Conservation (phyloP, 2,888 invertebrate species). For the Antheraea assamensis region DNA sequence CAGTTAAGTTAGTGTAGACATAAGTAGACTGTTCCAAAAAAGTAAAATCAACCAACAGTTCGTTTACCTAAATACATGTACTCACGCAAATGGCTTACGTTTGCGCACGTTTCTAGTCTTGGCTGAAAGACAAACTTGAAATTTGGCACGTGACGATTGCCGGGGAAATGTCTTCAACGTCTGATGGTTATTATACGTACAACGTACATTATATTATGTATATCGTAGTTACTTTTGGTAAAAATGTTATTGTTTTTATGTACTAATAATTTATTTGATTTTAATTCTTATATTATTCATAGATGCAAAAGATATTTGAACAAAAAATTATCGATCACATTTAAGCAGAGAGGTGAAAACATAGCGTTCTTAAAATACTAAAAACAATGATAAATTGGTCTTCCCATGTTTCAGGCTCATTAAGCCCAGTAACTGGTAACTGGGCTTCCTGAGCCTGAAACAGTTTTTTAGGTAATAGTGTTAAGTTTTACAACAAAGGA, state of each 20-base stretch:
- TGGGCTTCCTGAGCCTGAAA: too few species aligned
- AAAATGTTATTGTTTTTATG: neutral
- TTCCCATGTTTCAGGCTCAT: too few species aligned
- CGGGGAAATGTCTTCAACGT: slow-evolving; percentile 8
- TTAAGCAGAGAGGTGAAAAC: too few species aligned
- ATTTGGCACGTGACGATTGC: slow-evolving; percentile 53
- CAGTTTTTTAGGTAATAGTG: too few species aligned
- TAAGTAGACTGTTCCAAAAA: neutral
- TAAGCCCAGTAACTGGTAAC: too few species aligned
- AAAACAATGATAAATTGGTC: too few species aligned
- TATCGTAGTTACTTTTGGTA: neutral
- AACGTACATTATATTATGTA: neutral
- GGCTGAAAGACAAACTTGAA: slow-evolving; percentile 35
- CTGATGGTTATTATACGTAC: slow-evolving; percentile 17
- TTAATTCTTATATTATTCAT: neutral
- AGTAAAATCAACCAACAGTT: slow-evolving; percentile 6
- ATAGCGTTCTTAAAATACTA: too few species aligned
- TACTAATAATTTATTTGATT: neutral
- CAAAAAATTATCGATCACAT: too few species aligned
- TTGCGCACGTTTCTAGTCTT: slow-evolving; percentile 12
- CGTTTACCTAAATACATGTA: neutral
- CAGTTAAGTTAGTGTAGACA: too few species aligned
- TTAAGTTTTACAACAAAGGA: too few species aligned
- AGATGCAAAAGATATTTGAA: too few species aligned
- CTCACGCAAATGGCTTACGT: slow-evolving; percentile 9